Percentiles rank a stretch among this genome's conserved stretches.
Evolutionary conservation across 1,140 invertebrate species (phyloP).

Genomic region (Drosophila seguyi): DNA sequence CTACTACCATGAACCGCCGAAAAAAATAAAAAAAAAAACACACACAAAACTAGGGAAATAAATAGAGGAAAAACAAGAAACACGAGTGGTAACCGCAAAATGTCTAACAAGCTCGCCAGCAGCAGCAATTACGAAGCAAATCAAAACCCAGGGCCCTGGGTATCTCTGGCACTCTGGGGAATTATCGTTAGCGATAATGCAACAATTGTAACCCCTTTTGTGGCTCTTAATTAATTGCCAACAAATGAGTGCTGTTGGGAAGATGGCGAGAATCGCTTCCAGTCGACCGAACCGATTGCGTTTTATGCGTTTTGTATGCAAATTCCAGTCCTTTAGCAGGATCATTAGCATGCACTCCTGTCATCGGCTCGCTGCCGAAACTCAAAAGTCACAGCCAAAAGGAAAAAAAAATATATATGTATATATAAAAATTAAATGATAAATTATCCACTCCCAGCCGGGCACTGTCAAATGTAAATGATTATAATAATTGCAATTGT

Average conservation of each 20-base stretch:
- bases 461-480: conserved; percentile 82
- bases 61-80: conserved; percentile 59
- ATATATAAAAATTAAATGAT: conserved; percentile 69
- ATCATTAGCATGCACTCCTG: conserved; percentile 62
- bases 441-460: conserved; percentile 66
- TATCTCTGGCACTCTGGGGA: background rate
- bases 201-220: conserved; percentile 68
- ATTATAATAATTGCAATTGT: conserved; percentile 82
- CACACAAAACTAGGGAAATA: conserved; percentile 52
- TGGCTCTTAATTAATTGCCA: conserved; percentile 67
- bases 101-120: conserved; percentile 46
- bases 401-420: background rate
- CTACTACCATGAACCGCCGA: conserved; percentile 50
- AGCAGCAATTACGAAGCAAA: conserved; percentile 37
- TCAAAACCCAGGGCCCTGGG: conserved; percentile 23
- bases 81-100: conserved; percentile 55
- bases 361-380: conserved; percentile 40
- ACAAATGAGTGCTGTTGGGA: conserved; percentile 43
- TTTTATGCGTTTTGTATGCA: conserved; percentile 81
- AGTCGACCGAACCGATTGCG: conserved; percentile 62
- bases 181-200: conserved; percentile 59
- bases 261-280: conserved; percentile 42
- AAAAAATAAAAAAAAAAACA: conserved; percentile 43
- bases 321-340: conserved; percentile 53
- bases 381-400: conserved; percentile 20